A percentile compares a stretch with the other conserved stretches of the same genome.
phyloP scores from a whole-genome alignment of 2,888 invertebrate species.

The Megamerina dolium region DNA sequence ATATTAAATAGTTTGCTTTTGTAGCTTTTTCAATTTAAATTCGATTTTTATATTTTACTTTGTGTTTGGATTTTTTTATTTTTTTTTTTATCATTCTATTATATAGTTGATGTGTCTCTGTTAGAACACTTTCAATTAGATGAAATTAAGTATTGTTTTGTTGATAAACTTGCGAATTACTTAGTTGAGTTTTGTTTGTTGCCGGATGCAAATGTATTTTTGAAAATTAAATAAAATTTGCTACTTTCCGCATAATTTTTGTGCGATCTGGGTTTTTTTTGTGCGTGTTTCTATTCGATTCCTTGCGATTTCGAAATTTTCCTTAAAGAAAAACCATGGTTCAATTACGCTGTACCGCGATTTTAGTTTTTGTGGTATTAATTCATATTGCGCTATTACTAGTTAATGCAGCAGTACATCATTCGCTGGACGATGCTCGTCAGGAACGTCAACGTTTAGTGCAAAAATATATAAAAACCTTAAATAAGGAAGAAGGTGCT shows the following conservation, averaged over 20 bases:
- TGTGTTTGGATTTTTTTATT: too few species aligned
- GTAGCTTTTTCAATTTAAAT: too few species aligned
- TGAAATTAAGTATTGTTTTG: not conserved
- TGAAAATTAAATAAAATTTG: not conserved
- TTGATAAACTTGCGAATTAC: constrained; percentile 3
- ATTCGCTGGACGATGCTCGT: constrained; percentile 42
- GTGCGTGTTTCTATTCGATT: constrained; percentile 1
- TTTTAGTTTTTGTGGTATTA: too few species aligned
- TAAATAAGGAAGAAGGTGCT: constrained; percentile 68
- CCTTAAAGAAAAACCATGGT: too few species aligned
- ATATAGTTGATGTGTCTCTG: too few species aligned
- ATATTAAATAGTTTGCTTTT: too few species aligned
- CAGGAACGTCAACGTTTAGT: constrained; percentile 55
- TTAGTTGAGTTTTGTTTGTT: constrained; percentile 19
- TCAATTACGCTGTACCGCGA: too few species aligned
- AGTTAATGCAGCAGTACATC: constrained; percentile 29
- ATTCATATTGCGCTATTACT: too few species aligned
- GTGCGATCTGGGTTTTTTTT: not conserved
- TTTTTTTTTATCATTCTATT: too few species aligned
- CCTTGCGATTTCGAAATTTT: not conserved
- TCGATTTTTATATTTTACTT: too few species aligned
- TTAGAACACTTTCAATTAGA: too few species aligned
- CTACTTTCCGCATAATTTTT: not conserved
- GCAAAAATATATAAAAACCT: constrained; percentile 63
- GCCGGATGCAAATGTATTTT: constrained; percentile 9